Percentiles rank a stretch among this genome's conserved stretches.
phyloP scores from a whole-genome alignment of 2,888 invertebrate species.

The Mythimna ferrago region DNA sequence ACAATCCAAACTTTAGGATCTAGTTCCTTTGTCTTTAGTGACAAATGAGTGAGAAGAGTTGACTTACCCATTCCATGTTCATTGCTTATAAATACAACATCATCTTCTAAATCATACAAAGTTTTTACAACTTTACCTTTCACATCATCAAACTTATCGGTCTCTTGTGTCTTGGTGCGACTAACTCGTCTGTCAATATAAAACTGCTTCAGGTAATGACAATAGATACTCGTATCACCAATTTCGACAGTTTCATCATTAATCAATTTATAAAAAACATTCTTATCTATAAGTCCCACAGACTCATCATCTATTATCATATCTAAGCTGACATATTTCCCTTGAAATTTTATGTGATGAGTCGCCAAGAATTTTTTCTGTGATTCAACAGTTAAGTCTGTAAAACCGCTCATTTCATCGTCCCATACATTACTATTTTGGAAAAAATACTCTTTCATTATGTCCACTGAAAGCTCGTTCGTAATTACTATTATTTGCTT shows the following conservation, averaged over 20 bases:
- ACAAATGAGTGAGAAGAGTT: neutral
- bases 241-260: conserved; percentile 25
- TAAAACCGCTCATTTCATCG: neutral
- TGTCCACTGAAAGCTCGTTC: neutral
- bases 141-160: neutral
- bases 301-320: neutral
- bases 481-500: conserved; percentile 23
- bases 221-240: neutral
- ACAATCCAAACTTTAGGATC: neutral
- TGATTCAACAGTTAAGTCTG: neutral
- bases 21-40: neutral
- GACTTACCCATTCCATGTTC: neutral
- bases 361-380: neutral
- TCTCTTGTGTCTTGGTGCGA: neutral
- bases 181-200: neutral
- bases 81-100: too few species aligned
- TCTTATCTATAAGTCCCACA: conserved; percentile 21
- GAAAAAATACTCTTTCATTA: neutral
- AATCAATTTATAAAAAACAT: conserved; percentile 26
- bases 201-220: conserved; percentile 9
- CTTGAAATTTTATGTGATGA: neutral
- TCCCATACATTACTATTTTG: neutral
- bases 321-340: neutral
- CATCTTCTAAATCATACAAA: conserved; percentile 32
- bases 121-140: conserved; percentile 12